Evolutionary conservation across 2,888 invertebrate species (phyloP), one percentile per base, ranked within the genome.

Genomic region (Laspeyria flexula): DNA sequence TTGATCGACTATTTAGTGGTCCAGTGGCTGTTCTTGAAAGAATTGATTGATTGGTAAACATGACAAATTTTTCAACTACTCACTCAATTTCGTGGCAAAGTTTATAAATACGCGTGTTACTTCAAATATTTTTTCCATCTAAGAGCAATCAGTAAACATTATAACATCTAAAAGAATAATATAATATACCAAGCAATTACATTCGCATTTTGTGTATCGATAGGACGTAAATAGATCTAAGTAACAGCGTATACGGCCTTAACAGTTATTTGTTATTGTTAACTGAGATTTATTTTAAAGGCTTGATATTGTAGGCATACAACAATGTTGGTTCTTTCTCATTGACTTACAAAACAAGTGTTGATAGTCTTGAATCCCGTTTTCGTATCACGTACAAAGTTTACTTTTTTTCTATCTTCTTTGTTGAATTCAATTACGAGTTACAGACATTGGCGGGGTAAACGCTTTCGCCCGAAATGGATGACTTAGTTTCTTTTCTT

Each of bases 391-490:
- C 90, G 89, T 89, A 80, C 75, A 46, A 67, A 82, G 77, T 86
- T 89, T 84, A 86, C 83, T 86, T 86, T 87, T 41, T 83, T 86
- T 83, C 87, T 83, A 86, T 88, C 85, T 86, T 84, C 85, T 81
- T 84, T 79, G 82, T 83, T 73, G 83, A 83, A 86, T 88, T 88
- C 86, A 85, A 88, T 87, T 87, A 85, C 84, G 78, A 75, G 78
- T 75, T 78, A 80, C 77, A 78, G 75, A 65, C 77, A 74, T 81
- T 78, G 76, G 75, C 58, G 64, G 70, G 65, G 75, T 73, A 80
- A 82, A 81, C 72, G 77, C 65, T 78, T 78, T 73, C 46, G 66
- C 56, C 67, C 43, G 57, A 67, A 72, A 69, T 71, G 59, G 65
- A 79, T 73, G 73, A 71, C 71, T 75, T 67, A 68, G 64, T 75